Evolutionary conservation across 2,113 vertebrate species (phyloP).

Genomic region (Atrichornis clamosus): DNA sequence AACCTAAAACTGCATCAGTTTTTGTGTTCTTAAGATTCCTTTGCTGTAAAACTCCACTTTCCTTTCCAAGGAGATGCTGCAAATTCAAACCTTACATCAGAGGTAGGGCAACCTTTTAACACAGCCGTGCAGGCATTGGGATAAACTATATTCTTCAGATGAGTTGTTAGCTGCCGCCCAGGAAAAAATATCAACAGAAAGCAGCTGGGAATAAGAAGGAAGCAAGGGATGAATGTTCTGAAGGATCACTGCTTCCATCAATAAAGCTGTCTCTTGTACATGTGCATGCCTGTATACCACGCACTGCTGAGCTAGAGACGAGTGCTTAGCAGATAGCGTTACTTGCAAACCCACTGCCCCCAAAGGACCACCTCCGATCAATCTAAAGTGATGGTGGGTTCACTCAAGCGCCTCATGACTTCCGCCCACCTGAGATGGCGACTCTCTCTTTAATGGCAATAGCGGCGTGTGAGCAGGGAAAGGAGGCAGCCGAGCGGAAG

Average conservation of each 20-base stretch:
- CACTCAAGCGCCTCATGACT: neutral
- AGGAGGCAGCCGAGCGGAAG: neutral
- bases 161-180: neutral
- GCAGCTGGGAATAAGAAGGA: neutral
- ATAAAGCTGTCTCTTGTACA: neutral
- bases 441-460: neutral
- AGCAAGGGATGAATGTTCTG: neutral
- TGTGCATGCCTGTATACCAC: neutral
- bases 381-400: neutral
- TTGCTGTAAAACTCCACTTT: neutral
- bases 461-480: neutral
- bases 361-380: neutral
- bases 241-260: neutral
- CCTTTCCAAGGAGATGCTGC: neutral
- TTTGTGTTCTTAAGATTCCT: neutral
- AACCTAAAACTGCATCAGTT: neutral
- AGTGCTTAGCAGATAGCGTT: neutral
- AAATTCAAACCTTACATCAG: neutral
- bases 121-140: fast-evolving
- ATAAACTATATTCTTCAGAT: neutral
- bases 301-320: neutral
- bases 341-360: neutral
- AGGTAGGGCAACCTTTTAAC: neutral
- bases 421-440: fast-evolving
- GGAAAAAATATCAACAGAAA: neutral